Base-by-base conservation (phyloP, 2,888 invertebrate species). In the Colletes collaris region DNA sequence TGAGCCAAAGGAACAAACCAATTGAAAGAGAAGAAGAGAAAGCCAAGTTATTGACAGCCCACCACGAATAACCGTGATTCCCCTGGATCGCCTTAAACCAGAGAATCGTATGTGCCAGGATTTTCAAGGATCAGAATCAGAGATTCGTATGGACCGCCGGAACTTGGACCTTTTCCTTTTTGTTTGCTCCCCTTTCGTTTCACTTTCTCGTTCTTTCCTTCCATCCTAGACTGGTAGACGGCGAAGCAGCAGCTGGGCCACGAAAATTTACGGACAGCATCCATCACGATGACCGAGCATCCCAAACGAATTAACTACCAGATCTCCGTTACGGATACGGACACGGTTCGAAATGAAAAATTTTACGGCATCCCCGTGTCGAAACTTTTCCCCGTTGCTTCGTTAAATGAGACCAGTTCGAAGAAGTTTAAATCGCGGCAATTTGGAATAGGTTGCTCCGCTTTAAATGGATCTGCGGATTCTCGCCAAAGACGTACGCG, bases 21-120 rank as follows among this genome's bases (percentile, higher is more conserved):
- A 66, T 65, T 64, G 67, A 76, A 80, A 73, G 71, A 65, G 76
- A 67, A 46, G 71, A 60, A 72, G 59, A 35, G 27, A 13, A 13
- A 46, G 16, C 16, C 82, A 60, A 82, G 79, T 81, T 87, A 87
- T 86, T 80, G 88, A 85, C 85, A 85, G 78, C 63, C 55, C 59
- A 52, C 66, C 72, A 59, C 71, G 69, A 87, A 87, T 86, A 86
- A 86, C 84, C 74, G 81, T 81, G 78, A 73, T 76, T 75, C 73
- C 58, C 55, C 37, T 67, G 79, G 69, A 75, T 79, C 70, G 52
- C 60, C 64, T 44, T 37, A 55, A 44, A 49, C 50, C 59, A 49
- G 37, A 13, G 66, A 49, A 46, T 52, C 58, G 49, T 44, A 16
- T 53, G 68, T 58, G 68, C 77, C 67, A 64, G 82, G 76, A 73